Evolutionary conservation across 2,113 vertebrate species (phyloP).

Genomic region (Marmota flaviventris): DNA sequence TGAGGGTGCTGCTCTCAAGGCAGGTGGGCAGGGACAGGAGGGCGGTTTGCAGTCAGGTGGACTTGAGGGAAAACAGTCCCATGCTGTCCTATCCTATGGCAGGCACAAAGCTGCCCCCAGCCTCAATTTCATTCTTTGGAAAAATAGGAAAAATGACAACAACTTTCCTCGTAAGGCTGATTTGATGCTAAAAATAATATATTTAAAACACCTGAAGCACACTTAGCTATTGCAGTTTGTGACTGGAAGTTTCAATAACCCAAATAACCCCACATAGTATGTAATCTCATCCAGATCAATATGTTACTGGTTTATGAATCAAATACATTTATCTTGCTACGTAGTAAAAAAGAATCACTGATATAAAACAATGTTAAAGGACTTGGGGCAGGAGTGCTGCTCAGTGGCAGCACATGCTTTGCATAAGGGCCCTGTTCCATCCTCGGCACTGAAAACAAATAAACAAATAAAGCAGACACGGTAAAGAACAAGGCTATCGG

Average conservation of each 20-base stretch:
- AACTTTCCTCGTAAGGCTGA: not conserved
- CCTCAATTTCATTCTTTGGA: not conserved
- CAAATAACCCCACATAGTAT: not conserved
- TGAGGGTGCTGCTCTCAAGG: not conserved
- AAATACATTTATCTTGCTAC: not conserved
- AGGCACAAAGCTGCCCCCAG: not conserved
- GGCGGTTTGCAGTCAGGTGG: not conserved
- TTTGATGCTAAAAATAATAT: not conserved
- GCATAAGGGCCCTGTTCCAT: not conserved
- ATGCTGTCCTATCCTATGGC: accelerated
- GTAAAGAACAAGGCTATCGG: not conserved
- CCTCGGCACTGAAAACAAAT: not conserved
- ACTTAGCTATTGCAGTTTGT: not conserved
- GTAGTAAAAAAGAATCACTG: not conserved
- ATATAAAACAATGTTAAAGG: not conserved
- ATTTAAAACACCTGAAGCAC: not conserved
- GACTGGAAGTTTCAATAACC: not conserved
- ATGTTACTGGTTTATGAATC: not conserved
- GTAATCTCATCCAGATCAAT: not conserved
- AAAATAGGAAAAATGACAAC: not conserved
- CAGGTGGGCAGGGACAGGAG: not conserved
- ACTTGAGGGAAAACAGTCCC: not conserved
- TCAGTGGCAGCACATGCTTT: too few relatives aligned
- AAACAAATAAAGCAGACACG: not conserved
- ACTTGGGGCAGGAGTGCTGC: not conserved